Percentiles rank a stretch among this genome's conserved stretches.
phyloP scores from a whole-genome alignment of 2,113 vertebrate genomes.

The Ciconia boyciana region DNA sequence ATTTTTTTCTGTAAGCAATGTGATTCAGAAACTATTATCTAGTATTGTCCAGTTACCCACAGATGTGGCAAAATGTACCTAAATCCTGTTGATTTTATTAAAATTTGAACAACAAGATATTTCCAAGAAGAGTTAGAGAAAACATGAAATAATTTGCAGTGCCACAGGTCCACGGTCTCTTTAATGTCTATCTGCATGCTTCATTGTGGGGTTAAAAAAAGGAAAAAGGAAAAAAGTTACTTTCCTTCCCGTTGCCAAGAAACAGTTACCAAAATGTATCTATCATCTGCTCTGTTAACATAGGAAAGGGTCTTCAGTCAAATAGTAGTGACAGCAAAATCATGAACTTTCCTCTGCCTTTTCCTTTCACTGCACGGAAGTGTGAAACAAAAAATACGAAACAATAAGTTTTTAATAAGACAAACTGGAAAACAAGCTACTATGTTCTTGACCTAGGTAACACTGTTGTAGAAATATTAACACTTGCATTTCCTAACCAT shows the following conservation, averaged over 20 bases:
- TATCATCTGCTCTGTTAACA: not conserved
- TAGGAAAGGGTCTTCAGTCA: not conserved
- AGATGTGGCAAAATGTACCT: not conserved
- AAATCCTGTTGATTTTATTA: not conserved
- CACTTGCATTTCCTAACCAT: not conserved
- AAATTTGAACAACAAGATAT: not conserved
- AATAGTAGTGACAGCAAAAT: not conserved
- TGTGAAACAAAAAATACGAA: not conserved
- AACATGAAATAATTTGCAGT: not conserved
- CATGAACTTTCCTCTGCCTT: not conserved
- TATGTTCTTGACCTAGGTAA: not conserved
- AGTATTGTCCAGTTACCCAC: not conserved
- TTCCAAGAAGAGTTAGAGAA: not conserved
- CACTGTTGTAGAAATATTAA: not conserved
- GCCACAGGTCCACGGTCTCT: not conserved
- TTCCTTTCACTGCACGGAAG: not conserved
- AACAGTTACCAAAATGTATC: not conserved
- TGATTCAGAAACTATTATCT: not conserved
- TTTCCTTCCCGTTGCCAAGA: not conserved
- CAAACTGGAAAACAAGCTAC: not conserved
- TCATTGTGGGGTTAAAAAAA: not conserved
- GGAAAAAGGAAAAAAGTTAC: not conserved
- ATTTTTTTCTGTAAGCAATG: not conserved
- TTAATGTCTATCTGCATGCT: not conserved
- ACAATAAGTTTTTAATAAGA: not conserved